Evolutionary conservation across 2,113 vertebrate species (phyloP).

Genomic region (Nycticorax nycticorax): DNA sequence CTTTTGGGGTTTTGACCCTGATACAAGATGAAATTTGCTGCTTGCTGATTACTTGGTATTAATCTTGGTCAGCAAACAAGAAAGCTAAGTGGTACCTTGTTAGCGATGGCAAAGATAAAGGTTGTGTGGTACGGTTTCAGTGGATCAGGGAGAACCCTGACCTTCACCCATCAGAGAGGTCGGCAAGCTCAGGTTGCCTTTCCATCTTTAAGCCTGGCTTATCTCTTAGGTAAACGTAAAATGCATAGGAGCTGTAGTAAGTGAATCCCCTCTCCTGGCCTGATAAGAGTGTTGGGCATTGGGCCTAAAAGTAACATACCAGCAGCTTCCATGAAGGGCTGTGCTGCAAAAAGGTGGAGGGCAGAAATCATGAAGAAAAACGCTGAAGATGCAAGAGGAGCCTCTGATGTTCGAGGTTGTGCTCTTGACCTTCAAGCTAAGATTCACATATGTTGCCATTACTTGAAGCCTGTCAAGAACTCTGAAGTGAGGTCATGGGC

Average conservation of each 20-base stretch:
- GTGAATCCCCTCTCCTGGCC: background rate
- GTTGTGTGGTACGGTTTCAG: background rate
- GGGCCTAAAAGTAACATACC: background rate
- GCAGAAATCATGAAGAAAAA: background rate
- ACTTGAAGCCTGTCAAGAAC: background rate
- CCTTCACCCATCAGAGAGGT: background rate
- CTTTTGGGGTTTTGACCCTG: background rate
- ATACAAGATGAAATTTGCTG: background rate
- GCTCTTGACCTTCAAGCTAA: background rate
- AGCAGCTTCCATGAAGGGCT: background rate
- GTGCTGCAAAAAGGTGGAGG: background rate
- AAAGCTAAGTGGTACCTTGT: background rate
- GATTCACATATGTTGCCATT: background rate
- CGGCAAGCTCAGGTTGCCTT: background rate
- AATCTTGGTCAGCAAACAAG: background rate
- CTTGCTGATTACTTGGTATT: background rate
- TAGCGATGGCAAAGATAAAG: background rate
- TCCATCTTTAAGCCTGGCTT: background rate
- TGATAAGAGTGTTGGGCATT: background rate
- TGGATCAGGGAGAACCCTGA: background rate
- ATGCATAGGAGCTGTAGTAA: background rate
- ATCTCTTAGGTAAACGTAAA: background rate
- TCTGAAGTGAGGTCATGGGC: accelerated
- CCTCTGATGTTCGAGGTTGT: background rate
- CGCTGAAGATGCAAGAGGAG: background rate